A percentile compares a stretch with the other conserved stretches of the same genome.
Evolutionary conservation across 37 sponge, comb jelly and placozoan genomes (phyloP).

Genomic region (Geodia barretti): DNA sequence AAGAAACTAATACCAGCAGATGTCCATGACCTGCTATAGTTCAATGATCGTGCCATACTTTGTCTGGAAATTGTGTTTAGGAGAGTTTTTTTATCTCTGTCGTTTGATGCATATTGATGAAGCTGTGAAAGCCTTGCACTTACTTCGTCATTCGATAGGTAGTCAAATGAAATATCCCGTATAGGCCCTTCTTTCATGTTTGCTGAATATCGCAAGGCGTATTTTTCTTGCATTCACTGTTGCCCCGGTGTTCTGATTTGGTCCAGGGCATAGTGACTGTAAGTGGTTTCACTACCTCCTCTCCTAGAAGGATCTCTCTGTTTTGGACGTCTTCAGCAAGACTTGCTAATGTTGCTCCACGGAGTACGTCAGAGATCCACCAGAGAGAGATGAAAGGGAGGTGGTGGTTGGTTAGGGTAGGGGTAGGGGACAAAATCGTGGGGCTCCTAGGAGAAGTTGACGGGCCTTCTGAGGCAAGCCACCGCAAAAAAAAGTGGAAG

Average conservation of each 20-base stretch:
- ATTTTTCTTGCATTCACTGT: slow-evolving; percentile 1
- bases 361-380: too few species aligned
- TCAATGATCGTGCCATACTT: slow-evolving; percentile 27
- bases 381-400: too few species aligned
- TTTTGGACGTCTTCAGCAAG: too few species aligned
- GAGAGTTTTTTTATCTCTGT: neutral
- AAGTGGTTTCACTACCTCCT: neutral
- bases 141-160: neutral
- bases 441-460: too few species aligned
- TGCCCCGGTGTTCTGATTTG: neutral
- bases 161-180: neutral
- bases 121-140: neutral
- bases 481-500: too few species aligned
- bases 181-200: slow-evolving; percentile 21
- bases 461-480: too few species aligned
- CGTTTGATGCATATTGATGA: neutral
- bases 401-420: too few species aligned
- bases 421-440: too few species aligned
- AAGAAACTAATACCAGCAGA: slow-evolving; percentile 7
- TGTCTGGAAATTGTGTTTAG: neutral
- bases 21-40: slow-evolving; percentile 10
- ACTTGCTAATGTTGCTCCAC: too few species aligned
- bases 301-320: neutral
- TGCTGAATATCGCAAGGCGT: neutral
- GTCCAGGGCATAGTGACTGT: neutral